Base-by-base conservation (phyloP, 2,113 vertebrate species). In the Megaleporinus macrocephalus region DNA sequence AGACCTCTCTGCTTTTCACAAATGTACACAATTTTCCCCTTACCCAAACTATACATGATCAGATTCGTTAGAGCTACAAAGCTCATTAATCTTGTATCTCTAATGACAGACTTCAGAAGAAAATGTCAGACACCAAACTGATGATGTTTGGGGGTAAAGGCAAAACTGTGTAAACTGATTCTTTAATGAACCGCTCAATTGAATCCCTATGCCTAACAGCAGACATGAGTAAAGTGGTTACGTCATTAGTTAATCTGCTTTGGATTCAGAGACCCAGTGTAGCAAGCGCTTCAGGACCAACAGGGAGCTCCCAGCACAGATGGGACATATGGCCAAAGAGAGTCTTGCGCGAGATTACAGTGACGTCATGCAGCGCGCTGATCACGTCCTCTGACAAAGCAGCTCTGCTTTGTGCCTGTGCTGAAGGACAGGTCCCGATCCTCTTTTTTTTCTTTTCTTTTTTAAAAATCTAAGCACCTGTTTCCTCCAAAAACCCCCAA, bases 281-380 rank as follows among this genome's bases (percentile, higher is more conserved):
- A 76, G 71, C 29, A 78, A 27, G 81, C 69, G 26, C 78, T 78
- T 49, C 55, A 20, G 30, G 65, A 51, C 78, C 29, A 75, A 44
- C n/a, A 62, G 51, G 14, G 63, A 13, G 27, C 47, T 55, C 26
- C 29, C 51, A 44, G 5, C 26, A 30, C 62, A 65, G 61, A 80
- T 27, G 71, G 63, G 49, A 82, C 77, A 84, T 80, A 66, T 83
- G 78, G 84, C 65, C 55, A 51, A 27, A 84, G 59, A 63, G 62
- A 85, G 11, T n/a, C 82, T 33, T 66, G 73, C 47, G 66, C 26
- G 10, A 36, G 68, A 81, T 83, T 73, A 83, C 75, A 18, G 63
- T 49, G 33, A 81, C 84, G 72, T 74, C 84, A 87, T 83, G 83
- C 82, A 85, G 63, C 44, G 63, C 69, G 51, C 82, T 79, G 70